phyloP scores from a whole-genome alignment of 64 coral and sea anemone species.

The Stichodactyla mertensii region DNA sequence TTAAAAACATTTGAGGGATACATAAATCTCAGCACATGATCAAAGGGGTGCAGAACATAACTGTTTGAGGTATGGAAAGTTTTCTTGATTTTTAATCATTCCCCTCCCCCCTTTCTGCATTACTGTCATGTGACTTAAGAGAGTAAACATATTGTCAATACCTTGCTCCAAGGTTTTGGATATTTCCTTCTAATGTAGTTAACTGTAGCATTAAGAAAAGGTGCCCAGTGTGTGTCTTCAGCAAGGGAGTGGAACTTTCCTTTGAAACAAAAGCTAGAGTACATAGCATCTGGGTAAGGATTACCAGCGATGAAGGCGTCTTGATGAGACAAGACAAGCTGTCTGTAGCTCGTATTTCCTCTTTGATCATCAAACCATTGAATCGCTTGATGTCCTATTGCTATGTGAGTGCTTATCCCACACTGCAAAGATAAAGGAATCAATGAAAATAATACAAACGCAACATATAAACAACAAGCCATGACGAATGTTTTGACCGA shows the following conservation, averaged over 20 bases:
- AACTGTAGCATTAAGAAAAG: conserved; percentile 86
- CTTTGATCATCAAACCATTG: conserved; percentile 69
- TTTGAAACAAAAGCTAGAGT: conserved; percentile 65
- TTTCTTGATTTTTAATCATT: no score
- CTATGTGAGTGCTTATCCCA: conserved; percentile 90
- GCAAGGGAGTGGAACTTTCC: conserved; percentile 67
- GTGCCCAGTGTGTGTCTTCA: conserved; percentile 93
- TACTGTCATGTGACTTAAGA: neutral
- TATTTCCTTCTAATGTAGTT: conserved; percentile 90
- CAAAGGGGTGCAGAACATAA: no score
- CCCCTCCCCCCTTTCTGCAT: neutral
- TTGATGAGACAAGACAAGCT: conserved; percentile 74
- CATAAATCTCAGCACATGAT: no score
- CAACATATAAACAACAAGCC: neutral
- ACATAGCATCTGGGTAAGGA: conserved; percentile 90
- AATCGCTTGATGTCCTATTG: conserved; percentile 80
- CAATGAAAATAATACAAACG: neutral
- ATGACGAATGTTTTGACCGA: neutral
- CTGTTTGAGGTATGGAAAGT: no score
- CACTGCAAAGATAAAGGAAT: conserved; percentile 35
- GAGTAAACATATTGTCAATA: neutral
- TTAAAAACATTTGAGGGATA: no score
- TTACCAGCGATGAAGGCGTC: conserved; percentile 87
- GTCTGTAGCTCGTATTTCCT: conserved; percentile 63
- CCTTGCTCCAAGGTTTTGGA: conserved; percentile 92